Evolutionary conservation across 2,888 invertebrate species (phyloP).

Genomic region (Leptopilina drosophilae): DNA sequence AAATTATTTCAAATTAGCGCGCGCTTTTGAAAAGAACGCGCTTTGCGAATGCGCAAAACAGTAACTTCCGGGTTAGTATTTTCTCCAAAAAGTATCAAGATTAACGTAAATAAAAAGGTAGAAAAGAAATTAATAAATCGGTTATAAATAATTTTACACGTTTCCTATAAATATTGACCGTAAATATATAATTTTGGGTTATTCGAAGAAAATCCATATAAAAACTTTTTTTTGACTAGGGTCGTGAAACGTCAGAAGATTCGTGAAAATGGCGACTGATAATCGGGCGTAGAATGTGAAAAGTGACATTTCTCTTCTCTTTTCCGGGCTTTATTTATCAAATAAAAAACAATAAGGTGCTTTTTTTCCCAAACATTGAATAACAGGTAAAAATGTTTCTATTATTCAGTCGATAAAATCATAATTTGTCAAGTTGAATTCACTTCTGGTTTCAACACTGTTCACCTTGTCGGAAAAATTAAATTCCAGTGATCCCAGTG

Average conservation of each 20-base stretch:
- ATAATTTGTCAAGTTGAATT: neutral
- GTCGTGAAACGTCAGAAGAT: constrained; percentile 15
- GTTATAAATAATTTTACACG: no score
- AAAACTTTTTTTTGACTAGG: neutral
- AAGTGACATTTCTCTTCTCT: constrained; percentile 21
- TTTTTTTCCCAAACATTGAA: constrained; percentile 2
- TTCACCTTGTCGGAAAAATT: neutral
- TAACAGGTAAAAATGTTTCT: constrained; percentile 10
- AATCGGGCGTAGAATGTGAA: constrained; percentile 29
- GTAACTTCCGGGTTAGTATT: no score
- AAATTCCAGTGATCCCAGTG: neutral
- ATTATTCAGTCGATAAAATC: neutral
- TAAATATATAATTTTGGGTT: no score
- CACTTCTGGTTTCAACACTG: neutral
- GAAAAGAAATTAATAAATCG: no score
- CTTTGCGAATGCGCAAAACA: no score
- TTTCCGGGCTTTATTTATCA: constrained; percentile 4
- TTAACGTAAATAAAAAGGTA: no score
- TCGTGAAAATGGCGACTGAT: constrained; percentile 33
- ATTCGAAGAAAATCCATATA: no score
- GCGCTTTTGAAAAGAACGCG: no score
- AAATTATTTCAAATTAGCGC: no score
- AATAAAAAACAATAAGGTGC: neutral
- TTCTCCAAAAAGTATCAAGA: no score
- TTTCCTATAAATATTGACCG: no score